phyloP scores from a whole-genome alignment of 1,140 invertebrate genomes.

The Nasonia longicornis region DNA sequence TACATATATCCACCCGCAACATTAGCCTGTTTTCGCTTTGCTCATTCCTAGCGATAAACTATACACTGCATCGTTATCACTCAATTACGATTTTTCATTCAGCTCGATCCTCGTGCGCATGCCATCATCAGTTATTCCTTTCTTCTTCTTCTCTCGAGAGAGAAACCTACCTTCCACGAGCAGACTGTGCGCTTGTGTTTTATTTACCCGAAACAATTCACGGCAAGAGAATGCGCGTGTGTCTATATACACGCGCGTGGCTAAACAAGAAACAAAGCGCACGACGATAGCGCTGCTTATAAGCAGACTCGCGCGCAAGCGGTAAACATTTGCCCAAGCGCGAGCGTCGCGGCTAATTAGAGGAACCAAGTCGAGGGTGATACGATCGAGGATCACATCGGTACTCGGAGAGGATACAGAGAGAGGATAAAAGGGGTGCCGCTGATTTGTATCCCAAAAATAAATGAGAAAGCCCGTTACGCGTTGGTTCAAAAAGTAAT shows the following conservation, averaged over 20 bases:
- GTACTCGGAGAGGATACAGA: too few species aligned
- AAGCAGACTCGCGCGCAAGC: constrained; percentile 25
- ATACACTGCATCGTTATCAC: too few species aligned
- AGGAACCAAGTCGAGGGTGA: constrained; percentile 25
- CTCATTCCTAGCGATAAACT: neutral
- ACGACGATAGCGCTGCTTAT: constrained; percentile 3
- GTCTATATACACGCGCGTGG: neutral
- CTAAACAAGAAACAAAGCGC: constrained; percentile 33
- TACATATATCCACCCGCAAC: neutral
- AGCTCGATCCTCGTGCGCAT: neutral
- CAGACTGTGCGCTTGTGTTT: neutral
- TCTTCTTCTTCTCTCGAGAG: neutral
- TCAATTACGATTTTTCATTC: neutral
- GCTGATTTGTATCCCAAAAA: too few species aligned
- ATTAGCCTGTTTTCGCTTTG: constrained; percentile 16
- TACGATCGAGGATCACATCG: neutral
- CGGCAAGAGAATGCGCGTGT: constrained; percentile 3
- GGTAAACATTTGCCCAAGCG: constrained; percentile 35
- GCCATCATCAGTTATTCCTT: neutral
- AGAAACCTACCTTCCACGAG: neutral
- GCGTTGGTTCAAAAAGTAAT: too few species aligned
- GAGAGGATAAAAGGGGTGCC: too few species aligned
- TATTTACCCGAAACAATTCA: constrained; percentile 33
- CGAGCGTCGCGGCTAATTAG: constrained; percentile 36
- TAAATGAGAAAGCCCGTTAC: too few species aligned